Conservation (phyloP, 2,888 invertebrate genomes). For the Stegana nigrithorax region DNA sequence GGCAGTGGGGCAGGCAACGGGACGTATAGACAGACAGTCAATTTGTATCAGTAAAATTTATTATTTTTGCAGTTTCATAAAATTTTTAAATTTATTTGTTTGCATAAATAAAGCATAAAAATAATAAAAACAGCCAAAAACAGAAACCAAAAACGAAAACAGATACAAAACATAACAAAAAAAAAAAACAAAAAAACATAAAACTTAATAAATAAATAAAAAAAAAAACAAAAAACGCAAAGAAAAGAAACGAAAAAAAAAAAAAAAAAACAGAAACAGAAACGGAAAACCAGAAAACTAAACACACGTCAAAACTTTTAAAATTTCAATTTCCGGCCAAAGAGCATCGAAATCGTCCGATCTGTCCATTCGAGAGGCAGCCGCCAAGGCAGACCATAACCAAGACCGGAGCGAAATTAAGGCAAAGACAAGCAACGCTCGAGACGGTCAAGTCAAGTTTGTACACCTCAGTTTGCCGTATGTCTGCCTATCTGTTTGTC, state of each 20-base stretch:
- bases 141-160: conserved; percentile 22
- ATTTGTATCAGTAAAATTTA: conserved; percentile 51
- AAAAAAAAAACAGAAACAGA: conserved; percentile 11
- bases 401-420: too few relatives aligned
- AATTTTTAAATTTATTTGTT: conserved; percentile 51
- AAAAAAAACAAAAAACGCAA: conserved; percentile 9
- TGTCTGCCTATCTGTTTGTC: background rate
- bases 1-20: background rate
- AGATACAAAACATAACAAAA: conserved; percentile 22
- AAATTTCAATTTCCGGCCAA: conserved; percentile 57
- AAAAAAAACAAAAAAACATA: background rate
- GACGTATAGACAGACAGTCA: conserved; percentile 40
- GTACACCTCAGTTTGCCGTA: too few relatives aligned
- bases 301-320: conserved; percentile 51
- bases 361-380: too few relatives aligned
- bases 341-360: background rate
- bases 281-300: conserved; percentile 29
- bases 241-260: conserved; percentile 24
- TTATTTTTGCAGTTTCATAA: conserved; percentile 35
- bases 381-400: too few relatives aligned
- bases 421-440: too few relatives aligned
- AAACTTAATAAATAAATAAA: conserved; percentile 40
- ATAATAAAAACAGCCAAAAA: conserved; percentile 14
- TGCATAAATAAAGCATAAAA: conserved; percentile 45
- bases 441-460: too few relatives aligned